Evolutionary conservation across 2,888 invertebrate species (phyloP).

Genomic region (Drosophila recens): DNA sequence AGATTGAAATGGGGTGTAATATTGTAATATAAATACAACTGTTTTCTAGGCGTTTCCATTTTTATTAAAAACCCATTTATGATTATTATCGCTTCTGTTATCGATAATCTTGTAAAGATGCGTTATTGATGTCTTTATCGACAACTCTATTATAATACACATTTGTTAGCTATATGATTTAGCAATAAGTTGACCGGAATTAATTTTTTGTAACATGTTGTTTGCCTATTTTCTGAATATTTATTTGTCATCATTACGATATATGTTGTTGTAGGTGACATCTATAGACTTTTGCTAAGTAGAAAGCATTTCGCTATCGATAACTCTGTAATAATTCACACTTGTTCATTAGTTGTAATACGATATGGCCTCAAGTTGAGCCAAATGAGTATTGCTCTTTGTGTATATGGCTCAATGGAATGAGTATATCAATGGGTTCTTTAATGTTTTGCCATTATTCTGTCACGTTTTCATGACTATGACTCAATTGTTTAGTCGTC

Average conservation of each 20-base stretch:
- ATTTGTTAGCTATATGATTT: not conserved
- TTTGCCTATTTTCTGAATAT: not conserved
- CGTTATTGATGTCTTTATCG: not conserved
- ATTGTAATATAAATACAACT: not conserved
- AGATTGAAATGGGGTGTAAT: slow-evolving; percentile 8
- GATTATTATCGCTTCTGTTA: slow-evolving; percentile 4
- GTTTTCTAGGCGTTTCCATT: not conserved
- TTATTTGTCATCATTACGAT: not conserved
- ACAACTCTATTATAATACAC: not conserved
- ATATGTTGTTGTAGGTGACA: not conserved
- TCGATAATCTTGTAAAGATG: not conserved
- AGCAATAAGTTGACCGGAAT: not conserved
- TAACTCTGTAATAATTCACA: slow-evolving; percentile 21
- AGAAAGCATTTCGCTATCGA: slow-evolving; percentile 10
- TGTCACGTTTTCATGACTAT: slow-evolving; percentile 71
- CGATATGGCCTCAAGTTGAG: slow-evolving; percentile 16
- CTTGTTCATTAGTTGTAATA: slow-evolving; percentile 27
- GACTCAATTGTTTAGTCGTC: slow-evolving; percentile 51
- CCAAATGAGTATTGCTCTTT: slow-evolving; percentile 24
- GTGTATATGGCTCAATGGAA: slow-evolving; percentile 17
- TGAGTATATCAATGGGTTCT: slow-evolving; percentile 41
- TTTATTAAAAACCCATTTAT: not conserved
- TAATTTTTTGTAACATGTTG: not conserved
- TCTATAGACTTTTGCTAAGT: not conserved
- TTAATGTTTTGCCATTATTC: slow-evolving; percentile 73